Percentiles rank a stretch among this genome's conserved stretches.
phyloP scores from a whole-genome alignment of 2,888 invertebrate genomes.

The Lepeophtheirus nordmannii region DNA sequence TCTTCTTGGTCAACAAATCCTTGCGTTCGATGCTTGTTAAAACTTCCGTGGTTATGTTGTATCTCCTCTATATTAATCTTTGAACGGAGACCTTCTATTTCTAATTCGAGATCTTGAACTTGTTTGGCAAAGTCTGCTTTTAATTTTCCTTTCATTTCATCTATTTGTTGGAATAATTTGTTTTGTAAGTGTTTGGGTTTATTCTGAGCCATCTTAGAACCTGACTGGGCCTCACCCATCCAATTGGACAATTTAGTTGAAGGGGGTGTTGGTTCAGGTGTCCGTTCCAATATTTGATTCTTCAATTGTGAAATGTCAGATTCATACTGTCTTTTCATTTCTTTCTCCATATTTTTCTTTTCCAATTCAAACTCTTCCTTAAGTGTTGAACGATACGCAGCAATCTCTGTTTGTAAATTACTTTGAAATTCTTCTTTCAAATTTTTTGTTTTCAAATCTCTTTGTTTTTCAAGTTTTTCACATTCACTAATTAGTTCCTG shows the following conservation, averaged over 20 bases:
- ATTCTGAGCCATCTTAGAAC: background rate
- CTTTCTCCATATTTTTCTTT: background rate
- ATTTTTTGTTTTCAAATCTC: background rate
- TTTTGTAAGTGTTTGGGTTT: background rate
- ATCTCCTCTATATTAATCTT: background rate
- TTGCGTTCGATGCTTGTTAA: too few relatives aligned
- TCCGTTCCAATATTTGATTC: background rate
- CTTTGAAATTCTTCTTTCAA: conserved; percentile 2
- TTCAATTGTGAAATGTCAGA: background rate
- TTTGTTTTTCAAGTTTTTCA: background rate
- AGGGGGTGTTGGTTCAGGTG: background rate
- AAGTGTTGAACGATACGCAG: background rate
- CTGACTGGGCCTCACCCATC: background rate
- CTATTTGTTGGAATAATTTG: background rate
- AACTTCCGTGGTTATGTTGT: too few relatives aligned
- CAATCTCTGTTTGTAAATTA: background rate
- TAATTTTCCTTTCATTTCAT: background rate
- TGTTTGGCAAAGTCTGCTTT: background rate
- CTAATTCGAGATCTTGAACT: conserved; percentile 1
- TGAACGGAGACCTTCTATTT: background rate
- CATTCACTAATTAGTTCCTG: background rate
- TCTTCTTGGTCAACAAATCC: background rate
- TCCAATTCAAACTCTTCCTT: conserved; percentile 9
- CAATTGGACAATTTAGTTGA: background rate
- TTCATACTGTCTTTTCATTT: background rate